phyloP scores from a whole-genome alignment of 2,797 vertebrate genomes.

The Peromyscus eremicus region DNA sequence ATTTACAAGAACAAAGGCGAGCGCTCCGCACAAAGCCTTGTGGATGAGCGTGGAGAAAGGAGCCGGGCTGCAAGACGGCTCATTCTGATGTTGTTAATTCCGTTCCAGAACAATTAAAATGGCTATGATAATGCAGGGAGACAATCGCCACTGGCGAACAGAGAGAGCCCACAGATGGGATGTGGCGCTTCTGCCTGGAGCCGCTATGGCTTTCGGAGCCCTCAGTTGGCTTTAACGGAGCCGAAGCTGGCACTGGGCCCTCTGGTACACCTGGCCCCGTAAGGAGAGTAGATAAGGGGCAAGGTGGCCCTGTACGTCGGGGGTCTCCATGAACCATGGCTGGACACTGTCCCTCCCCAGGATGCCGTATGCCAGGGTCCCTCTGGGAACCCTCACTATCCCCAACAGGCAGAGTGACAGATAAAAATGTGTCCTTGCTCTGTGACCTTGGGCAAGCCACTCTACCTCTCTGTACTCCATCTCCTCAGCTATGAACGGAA shows the following conservation, averaged over 20 bases:
- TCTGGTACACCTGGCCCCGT: not conserved
- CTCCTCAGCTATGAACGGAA: not conserved
- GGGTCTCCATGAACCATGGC: not conserved
- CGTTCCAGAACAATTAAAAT: conserved; percentile 98
- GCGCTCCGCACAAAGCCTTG: conserved; percentile 95
- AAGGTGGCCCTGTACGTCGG: not conserved
- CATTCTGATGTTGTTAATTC: conserved; percentile 98
- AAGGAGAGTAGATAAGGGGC: no score
- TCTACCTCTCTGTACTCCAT: not conserved
- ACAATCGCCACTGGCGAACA: conserved; percentile 94
- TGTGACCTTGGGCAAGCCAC: not conserved
- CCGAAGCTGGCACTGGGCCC: not conserved
- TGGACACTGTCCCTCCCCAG: not conserved
- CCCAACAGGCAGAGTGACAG: not conserved
- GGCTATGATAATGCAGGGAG: conserved; percentile 95
- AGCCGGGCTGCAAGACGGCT: conserved; percentile 94
- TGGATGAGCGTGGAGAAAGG: conserved; percentile 96
- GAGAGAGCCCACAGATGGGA: conserved; percentile 95
- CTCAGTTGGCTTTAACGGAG: accelerated
- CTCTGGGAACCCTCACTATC: not conserved
- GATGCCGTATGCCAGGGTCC: not conserved
- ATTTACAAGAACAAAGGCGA: conserved; percentile 97
- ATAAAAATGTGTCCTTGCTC: not conserved
- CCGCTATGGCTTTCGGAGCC: conserved; percentile 89
- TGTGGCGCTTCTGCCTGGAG: conserved; percentile 94